These are phyloP conservation scores for Myxocyprinus asiaticus DNA, from an alignment of 2,113 vertebrate genomes.

Conservation along the genomic window DNA sequence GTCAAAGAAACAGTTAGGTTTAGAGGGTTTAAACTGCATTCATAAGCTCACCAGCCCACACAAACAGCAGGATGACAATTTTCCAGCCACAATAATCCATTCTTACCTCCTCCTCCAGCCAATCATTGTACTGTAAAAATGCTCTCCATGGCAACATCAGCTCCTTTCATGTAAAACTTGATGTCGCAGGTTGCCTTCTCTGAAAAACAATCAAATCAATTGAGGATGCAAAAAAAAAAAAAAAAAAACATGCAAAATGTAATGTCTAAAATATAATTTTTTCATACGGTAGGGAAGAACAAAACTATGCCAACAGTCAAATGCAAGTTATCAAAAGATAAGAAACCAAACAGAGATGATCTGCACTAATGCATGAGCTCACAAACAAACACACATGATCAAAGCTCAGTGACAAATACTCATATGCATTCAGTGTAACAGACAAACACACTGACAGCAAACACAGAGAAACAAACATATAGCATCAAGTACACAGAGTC, in stretches of 20 bases:
- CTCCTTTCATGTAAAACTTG: constrained; percentile 97
- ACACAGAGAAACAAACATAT: neutral
- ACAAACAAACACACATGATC: neutral
- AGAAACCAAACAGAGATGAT: neutral
- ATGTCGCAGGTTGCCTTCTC: constrained; percentile 93
- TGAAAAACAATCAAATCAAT: constrained; percentile 54
- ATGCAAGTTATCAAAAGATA: neutral
- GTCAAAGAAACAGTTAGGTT: constrained; percentile 7
- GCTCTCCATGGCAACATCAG: constrained; percentile 92
- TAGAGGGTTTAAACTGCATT: neutral
- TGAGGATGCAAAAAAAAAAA: neutral
- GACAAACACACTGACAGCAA: neutral
- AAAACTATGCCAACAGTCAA: neutral
- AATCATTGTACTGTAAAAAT: constrained; percentile 98
- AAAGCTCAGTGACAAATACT: constrained; percentile 1
- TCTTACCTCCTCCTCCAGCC: constrained; percentile 95
- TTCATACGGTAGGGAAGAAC: neutral
- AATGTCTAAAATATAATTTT: neutral
- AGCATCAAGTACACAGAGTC: neutral
- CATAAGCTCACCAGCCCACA: neutral
- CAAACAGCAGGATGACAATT: constrained; percentile 8
- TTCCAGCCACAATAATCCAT: constrained; percentile 9
- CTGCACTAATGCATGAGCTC: neutral
- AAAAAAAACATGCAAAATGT: neutral
- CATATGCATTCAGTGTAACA: neutral